Evolutionary conservation across 1,140 invertebrate genomes (phyloP), one percentile per base, ranked within the genome.

Genomic region (Hyles euphorbiae): DNA sequence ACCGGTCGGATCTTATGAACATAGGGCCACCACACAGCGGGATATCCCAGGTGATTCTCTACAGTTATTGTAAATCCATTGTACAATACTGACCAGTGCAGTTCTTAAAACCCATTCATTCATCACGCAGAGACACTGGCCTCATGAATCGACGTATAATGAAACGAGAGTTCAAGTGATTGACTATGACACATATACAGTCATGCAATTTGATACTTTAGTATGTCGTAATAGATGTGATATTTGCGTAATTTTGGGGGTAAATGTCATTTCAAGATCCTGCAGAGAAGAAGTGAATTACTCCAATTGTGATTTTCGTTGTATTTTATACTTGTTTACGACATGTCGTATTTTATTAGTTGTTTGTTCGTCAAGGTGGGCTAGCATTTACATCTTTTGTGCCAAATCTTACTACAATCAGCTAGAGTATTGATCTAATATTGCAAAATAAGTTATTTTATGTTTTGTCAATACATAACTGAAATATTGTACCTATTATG

Each of bases 301-400:
- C 62, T 70, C 70, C 80, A 77, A 81, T 81, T 80, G 77, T 76
- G 68, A 73, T 59, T 69, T 60, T 52, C 55, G 62, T 77, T 76
- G 71, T 81, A 81, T 73, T 73, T 85, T 68, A 81, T 63, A 59
- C 56, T 63, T 70, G 74, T 81, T 84, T 81, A 81, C 76, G 79
- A 75, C 70, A 68, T 53, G 72, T 70, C 76, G 72, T 79, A 76
- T 74, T 74, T 82, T 72, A 79, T 60, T 60, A 65, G 60, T 51
- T 68, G 68, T 67, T 63, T 67, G 55, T 58, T 56, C 56, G 63
- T 66, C 70, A 66, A 65, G 60, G 66, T 72, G 68, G 48, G 7
- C 22, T 3, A 8, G 0, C 11, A 50, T 8, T 50, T 22, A 2
- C 34, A 50, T 8, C 6, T 50, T 50, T 22, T 22, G 22, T 22